Evolutionary conservation across 2,888 invertebrate species (phyloP).

Genomic region (Pharmacophagus antenor): DNA sequence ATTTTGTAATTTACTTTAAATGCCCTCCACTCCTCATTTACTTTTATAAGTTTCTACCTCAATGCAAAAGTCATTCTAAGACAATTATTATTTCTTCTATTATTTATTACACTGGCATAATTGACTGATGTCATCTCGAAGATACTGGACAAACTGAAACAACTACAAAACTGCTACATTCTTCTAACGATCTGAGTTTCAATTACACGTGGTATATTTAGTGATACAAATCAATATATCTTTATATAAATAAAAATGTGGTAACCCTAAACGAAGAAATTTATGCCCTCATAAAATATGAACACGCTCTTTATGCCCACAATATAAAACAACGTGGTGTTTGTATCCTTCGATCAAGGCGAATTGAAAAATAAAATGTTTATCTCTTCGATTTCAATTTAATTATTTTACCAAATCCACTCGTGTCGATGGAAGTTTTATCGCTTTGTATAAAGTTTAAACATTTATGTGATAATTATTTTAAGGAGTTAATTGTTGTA

Average conservation of each 20-base stretch:
- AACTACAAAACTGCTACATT: too few species aligned
- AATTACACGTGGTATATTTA: background rate
- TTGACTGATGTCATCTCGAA: too few species aligned
- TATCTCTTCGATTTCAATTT: constrained; percentile 27
- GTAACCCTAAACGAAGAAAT: constrained; percentile 55
- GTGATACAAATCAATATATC: background rate
- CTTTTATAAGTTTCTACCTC: too few species aligned
- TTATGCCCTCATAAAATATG: constrained; percentile 72
- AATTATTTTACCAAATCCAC: constrained; percentile 20
- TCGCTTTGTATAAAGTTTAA: constrained; percentile 17
- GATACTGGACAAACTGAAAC: too few species aligned
- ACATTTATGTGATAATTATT: constrained; percentile 18
- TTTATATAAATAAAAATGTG: background rate
- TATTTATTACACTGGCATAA: too few species aligned
- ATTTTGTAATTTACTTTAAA: too few species aligned
- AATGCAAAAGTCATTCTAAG: too few species aligned
- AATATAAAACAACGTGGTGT: constrained; percentile 48
- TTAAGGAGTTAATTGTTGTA: background rate
- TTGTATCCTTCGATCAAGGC: constrained; percentile 65
- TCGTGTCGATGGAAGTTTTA: constrained; percentile 7
- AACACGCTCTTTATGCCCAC: constrained; percentile 63
- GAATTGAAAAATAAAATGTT: constrained; percentile 56
- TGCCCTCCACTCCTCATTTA: too few species aligned
- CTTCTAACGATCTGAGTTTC: background rate
- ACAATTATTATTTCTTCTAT: too few species aligned